Evolutionary conservation across 2,797 vertebrate genomes (phyloP).

Genomic region (Gymnocypris eckloni): DNA sequence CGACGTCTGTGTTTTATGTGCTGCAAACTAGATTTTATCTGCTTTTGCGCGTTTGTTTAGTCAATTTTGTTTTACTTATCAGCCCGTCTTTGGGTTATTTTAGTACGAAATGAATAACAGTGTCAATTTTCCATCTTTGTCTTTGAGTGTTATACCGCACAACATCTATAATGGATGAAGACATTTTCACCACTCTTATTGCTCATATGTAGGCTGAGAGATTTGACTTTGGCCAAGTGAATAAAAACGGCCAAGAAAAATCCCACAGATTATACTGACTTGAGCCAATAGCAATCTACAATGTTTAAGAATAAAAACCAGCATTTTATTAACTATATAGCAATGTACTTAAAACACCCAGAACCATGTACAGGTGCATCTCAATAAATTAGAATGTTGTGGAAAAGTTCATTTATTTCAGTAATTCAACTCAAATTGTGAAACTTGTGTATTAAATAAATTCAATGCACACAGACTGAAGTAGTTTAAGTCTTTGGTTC

Average conservation of each 20-base stretch:
- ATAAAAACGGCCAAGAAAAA: background rate
- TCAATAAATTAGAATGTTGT: too few species aligned
- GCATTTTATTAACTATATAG: background rate
- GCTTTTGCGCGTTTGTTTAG: background rate
- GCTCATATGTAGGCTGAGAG: background rate
- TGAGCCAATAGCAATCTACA: background rate
- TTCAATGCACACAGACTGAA: too few species aligned
- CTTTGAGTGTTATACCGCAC: background rate
- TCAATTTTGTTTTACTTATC: conserved; percentile 11
- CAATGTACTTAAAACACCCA: background rate
- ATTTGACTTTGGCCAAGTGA: background rate
- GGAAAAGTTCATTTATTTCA: too few species aligned
- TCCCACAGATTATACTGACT: background rate
- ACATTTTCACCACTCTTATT: background rate
- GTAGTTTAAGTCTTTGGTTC: too few species aligned
- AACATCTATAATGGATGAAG: background rate
- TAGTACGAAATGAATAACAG: background rate
- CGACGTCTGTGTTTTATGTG: conserved; percentile 1
- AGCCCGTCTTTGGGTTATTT: background rate
- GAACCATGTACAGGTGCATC: background rate
- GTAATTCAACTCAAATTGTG: too few species aligned
- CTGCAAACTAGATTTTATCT: conserved; percentile 31
- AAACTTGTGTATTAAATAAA: too few species aligned
- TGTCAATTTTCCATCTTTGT: background rate
- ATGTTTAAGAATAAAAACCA: background rate